Base-by-base conservation (phyloP, 2,888 invertebrate species). In the Ophonus ardosiacus region DNA sequence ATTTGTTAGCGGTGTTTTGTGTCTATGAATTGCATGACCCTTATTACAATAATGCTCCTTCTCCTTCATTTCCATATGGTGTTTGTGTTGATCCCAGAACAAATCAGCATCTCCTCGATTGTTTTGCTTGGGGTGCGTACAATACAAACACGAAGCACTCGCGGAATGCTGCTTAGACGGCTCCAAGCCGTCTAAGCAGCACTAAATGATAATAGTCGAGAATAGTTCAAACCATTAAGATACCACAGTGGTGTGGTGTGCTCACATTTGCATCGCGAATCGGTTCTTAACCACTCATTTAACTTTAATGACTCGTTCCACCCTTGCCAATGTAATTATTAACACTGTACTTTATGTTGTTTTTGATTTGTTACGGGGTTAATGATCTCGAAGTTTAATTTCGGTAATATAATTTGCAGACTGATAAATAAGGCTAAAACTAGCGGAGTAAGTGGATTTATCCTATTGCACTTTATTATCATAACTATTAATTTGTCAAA, bases 181-280 rank as follows among this genome's bases (percentile, higher is more conserved):
- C 31, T 21, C 10, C 0, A 51, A 38, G 68, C 31, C 57, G 68
- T 76, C 56, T 83, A 71, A 82, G 71, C 82, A 82, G 71, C 38
- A 74, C 40, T 83, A 83, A 83, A 83, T 83, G 83, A 83, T 83
- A 76, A 83, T 83, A 83, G 83, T 83, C 83, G 71, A 76, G 74
- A 83, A 83, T 83, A 83, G 83, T 83, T 83, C 31, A 43, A 71
- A 74, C 74, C 83, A 83, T 83, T 83, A 83, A 76, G 83, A 83
- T 83, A 83, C 83, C 83, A 31, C 83, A 76, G 40, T 74, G 59
- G 57, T 78, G 40, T 74, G 59, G 57, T 78, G 78, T 57, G 56
- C 38, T 57, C 78, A 78, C 78, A 78, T 57, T 78, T 78, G 78
- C 78, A 78, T 78, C 78, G 13, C 4, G 78, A 78, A 78, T 78